Evolutionary conservation across 2,797 vertebrate genomes (phyloP), one percentile per base, ranked within the genome.

Genomic region (Cygnus olor): DNA sequence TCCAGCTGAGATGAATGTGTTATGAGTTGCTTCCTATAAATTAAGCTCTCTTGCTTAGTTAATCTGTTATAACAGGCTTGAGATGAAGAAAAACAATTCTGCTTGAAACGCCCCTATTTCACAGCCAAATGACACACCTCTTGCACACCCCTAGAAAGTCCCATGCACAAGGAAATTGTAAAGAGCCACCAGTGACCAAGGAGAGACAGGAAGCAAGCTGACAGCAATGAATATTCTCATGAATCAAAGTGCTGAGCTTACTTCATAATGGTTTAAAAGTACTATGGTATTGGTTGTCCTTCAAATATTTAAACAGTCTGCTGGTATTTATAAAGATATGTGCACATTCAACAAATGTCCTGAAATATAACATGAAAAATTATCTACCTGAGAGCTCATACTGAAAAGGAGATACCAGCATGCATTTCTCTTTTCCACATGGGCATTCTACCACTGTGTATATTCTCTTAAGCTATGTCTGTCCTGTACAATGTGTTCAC

Each of bases 51-150:
- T 74, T 81, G 13, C 65, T 90, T 92, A 86, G 36, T 92, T 94
- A 94, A 96, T 93, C 71, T 90, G 25, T 54, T 91, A 38, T 38
- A 94, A 87, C 81, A 83, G 65, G 45, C 22, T 45, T n/a, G 14
- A 2, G 8, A 74, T 88, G 63, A 94, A 90, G 20, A 64, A 90
- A 92, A 96, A 17, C 15, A 44, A 70, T 34, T 70, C 36, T 88
- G 14, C 58, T 42, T 61, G 36, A 85, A 89, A 89, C 11, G 10
- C 61, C 8, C 11, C 30, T 71, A 24, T 82, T 94, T 89, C 51
- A 82, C 21, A 38, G 38, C 7, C 45, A 91, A 84, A 18, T 80
- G 42, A 47, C 44, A 77, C 40, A 56, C 28, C 25, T 70, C 40
- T 74, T 51, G 44, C 38, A 19, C 34, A 66, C 9, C 25, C 2